These are phyloP conservation scores for Mesaphorura yosii DNA, from an alignment of 1,140 invertebrate species.

Conservation along the genomic window DNA sequence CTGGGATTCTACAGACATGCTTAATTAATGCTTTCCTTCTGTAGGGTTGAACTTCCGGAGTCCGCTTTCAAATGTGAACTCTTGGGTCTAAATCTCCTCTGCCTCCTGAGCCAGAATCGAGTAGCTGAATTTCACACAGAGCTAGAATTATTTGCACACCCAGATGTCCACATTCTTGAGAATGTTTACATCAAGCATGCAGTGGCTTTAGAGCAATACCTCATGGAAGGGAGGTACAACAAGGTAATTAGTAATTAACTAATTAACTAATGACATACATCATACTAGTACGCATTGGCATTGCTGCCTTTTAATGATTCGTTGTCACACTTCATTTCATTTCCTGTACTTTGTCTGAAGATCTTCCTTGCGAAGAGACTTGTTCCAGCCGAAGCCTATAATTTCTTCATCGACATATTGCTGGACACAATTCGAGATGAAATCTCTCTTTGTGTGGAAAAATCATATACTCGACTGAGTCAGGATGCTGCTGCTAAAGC, in stretches of 20 bases:
- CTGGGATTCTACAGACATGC: not conserved
- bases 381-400: constrained; percentile 91
- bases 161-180: constrained; percentile 52
- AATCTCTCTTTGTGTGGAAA: constrained; percentile 92
- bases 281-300: not conserved
- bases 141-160: constrained; percentile 82
- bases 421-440: constrained; percentile 90
- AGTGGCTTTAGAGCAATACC: constrained; percentile 88
- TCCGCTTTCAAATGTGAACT: constrained; percentile 92
- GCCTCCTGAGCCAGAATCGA: constrained; percentile 88
- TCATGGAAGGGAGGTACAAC: constrained; percentile 99
- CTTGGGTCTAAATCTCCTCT: constrained; percentile 86
- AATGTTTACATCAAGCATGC: constrained; percentile 94
- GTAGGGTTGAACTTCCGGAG: constrained; percentile 65
- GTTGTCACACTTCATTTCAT: constrained; percentile 10
- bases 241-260: constrained; percentile 49
- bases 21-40: constrained; percentile 31
- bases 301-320: not conserved
- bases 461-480: constrained; percentile 83
- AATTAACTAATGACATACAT: constrained; percentile 2
- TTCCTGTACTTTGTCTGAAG: constrained; percentile 36
- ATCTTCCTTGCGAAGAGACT: constrained; percentile 80
- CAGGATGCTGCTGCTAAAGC: constrained; percentile 76
- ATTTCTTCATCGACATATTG: constrained; percentile 93
- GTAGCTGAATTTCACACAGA: constrained; percentile 99